Conservation (phyloP, 2,888 invertebrate species). For the Apotomis turbidana region DNA sequence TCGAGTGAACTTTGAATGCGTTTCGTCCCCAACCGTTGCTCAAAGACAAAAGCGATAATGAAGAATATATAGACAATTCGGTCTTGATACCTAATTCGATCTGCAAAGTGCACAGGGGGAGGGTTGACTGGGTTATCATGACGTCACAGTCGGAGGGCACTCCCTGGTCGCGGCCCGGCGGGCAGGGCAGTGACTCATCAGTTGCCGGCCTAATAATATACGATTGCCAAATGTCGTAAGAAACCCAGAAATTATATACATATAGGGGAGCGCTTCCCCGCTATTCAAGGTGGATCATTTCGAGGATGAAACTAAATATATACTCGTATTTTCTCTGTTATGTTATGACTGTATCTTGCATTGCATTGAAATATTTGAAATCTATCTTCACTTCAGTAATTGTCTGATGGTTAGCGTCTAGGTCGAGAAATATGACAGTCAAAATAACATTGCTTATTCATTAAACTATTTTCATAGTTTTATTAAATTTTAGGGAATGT, state of each 20-base stretch:
- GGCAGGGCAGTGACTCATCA: conserved; percentile 59
- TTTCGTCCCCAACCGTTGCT: neutral
- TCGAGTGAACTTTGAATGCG: neutral
- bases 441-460: too few species aligned
- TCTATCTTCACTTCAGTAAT: too few species aligned
- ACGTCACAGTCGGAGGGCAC: conserved; percentile 46
- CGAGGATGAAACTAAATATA: too few species aligned
- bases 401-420: too few species aligned
- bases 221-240: conserved; percentile 14
- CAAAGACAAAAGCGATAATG: neutral
- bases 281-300: neutral
- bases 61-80: neutral
- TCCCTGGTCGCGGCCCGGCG: conserved; percentile 47
- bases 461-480: too few species aligned
- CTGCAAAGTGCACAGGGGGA: neutral
- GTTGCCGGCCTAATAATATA: conserved; percentile 23
- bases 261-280: neutral
- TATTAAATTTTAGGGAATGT: too few species aligned
- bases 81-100: neutral
- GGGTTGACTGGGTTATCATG: conserved; percentile 24
- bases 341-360: too few species aligned
- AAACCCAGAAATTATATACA: conserved; percentile 1
- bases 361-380: too few species aligned
- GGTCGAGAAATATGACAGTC: too few species aligned
- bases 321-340: too few species aligned